Conservation (phyloP, 2,113 vertebrate genomes). For the Puma concolor region DNA sequence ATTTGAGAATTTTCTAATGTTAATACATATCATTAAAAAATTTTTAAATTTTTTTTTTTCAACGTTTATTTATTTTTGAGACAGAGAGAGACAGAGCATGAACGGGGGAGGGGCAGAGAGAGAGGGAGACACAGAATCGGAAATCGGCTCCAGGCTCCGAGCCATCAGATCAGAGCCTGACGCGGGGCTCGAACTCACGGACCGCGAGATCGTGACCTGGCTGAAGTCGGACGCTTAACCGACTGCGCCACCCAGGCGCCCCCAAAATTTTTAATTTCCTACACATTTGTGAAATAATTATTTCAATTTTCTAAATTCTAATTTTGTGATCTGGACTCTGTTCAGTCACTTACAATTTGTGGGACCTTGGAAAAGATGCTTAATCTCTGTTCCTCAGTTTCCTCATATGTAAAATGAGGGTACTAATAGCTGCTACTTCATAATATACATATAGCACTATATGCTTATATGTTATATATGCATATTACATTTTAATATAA, state of each 20-base stretch:
- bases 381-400: not conserved
- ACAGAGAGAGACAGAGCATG: no score
- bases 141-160: no score
- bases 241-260: no score
- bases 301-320: not conserved
- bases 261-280: not conserved
- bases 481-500: not conserved
- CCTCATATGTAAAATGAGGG: not conserved
- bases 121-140: no score
- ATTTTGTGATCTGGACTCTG: not conserved
- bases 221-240: no score
- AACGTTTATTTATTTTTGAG: no score
- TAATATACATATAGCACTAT: no score
- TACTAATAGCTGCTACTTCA: not conserved
- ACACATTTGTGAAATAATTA: not conserved
- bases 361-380: not conserved
- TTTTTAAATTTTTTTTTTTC: no score
- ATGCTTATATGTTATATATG: not conserved
- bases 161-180: no score
- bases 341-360: not conserved
- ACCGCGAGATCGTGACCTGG: no score
- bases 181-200: no score
- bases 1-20: not conserved
- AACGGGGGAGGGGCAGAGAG: no score
- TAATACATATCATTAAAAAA: not conserved